Base-by-base conservation (phyloP, 1,140 invertebrate genomes). In the Hesperophylax magnus region DNA sequence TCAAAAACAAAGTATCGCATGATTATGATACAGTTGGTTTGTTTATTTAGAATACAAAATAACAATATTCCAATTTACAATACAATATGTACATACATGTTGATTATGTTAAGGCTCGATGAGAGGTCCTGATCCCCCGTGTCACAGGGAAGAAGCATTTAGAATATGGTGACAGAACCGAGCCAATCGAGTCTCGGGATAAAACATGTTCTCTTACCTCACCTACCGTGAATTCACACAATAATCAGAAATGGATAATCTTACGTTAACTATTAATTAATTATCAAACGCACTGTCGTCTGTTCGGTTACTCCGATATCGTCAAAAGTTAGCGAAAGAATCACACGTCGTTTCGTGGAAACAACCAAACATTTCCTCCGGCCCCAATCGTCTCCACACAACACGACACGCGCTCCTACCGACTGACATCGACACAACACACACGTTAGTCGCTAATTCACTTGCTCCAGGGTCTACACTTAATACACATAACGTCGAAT, bases 1-100 rank as follows among this genome's bases (percentile, higher is more conserved):
- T 58, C 72, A 39, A 76, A 76, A 76, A 27, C 54, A 76, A 72
- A 58, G 17, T 76, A 76, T 76, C 27, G 27, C 15, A 60, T 58
- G 60, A 75, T 76, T 47, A 47, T 47, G 39, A 39, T 76, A 76
- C 72, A 76, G 60, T 76, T 34, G 20, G 22, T 76, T 75, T 75
- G 58, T 75, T 31, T 18, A 9, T 75, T 76, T 76, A 76, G 72
- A 76, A 76, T 76, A 76, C 72, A 76, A 76, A 76, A 60, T 76
- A 76, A 76, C 72, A 76, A 58, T 75, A 56, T 75, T 58, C 72
- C 72, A 75, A 72, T 74, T 27, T 74, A 74, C 71, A 74, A 74
- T 74, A 74, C 56, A 76, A 76, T 75, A 75, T 75, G 27, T 60
- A 76, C 54, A 76, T 58, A 76, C 39, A 54, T 20, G 4, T 22